These are phyloP conservation scores for Dorcus hopei DNA, from an alignment of 2,888 invertebrate genomes.

Conservation along the genomic window DNA sequence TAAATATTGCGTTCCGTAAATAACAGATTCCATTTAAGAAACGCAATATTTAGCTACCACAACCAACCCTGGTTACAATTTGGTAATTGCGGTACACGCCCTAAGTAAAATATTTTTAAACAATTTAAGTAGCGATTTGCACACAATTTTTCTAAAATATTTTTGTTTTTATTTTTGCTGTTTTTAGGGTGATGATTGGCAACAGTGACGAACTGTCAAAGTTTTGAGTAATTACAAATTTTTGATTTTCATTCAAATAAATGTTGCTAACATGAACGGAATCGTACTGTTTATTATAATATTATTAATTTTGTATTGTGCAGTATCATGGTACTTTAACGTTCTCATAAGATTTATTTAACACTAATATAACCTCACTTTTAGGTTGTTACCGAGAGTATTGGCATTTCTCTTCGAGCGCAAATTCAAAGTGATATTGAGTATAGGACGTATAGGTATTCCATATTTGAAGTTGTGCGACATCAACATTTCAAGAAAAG, in stretches of 20 bases:
- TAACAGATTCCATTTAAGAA: no score
- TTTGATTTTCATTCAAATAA: not conserved
- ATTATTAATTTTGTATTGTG: slow-evolving; percentile 54
- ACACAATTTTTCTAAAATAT: no score
- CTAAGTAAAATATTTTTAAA: no score
- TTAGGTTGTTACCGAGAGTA: slow-evolving; percentile 73
- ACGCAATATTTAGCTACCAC: no score
- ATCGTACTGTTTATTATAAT: slow-evolving; percentile 43
- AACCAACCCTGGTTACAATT: no score
- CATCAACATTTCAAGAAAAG: slow-evolving; percentile 76
- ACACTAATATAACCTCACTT: slow-evolving; percentile 23
- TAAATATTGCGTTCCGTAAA: no score
- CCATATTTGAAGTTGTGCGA: slow-evolving; percentile 77
- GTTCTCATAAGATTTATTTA: not conserved
- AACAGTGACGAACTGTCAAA: slow-evolving; percentile 2
- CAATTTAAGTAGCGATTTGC: no score
- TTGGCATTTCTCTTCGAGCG: slow-evolving; percentile 78
- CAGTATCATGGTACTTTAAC: slow-evolving; percentile 47
- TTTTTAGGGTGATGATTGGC: not conserved
- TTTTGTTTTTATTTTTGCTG: not conserved
- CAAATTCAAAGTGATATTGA: slow-evolving; percentile 74
- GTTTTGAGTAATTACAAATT: not conserved
- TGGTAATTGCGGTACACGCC: no score
- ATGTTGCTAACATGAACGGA: slow-evolving; percentile 43
- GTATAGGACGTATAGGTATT: slow-evolving; percentile 78